A percentile compares a stretch with the other conserved stretches of the same genome.
These are phyloP conservation scores for Brachyrhaphis roseni DNA, from an alignment of 2,797 vertebrate species.

Conservation along the genomic window DNA sequence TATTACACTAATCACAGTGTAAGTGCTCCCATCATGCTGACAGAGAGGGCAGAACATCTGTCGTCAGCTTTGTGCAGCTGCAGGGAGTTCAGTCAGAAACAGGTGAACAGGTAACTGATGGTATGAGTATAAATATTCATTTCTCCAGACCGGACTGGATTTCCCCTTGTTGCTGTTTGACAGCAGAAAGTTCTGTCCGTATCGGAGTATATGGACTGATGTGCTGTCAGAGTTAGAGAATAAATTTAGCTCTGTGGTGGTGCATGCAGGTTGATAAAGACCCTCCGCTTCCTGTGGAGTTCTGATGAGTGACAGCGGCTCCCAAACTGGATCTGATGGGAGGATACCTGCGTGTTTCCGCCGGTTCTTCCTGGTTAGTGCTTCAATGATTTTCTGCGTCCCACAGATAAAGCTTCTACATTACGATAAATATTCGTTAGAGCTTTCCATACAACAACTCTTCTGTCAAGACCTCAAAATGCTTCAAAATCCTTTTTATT, in stretches of 20 bases:
- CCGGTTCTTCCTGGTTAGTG: neutral
- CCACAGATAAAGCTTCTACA: neutral
- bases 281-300: neutral
- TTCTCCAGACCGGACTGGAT: neutral
- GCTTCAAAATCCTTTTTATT: neutral
- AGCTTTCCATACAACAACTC: neutral
- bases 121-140: neutral
- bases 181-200: neutral
- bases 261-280: constrained; percentile 3
- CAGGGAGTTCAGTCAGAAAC: neutral
- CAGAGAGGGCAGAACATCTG: constrained; percentile 22
- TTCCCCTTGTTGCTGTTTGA: neutral
- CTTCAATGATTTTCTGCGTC: neutral
- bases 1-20: constrained; percentile 51
- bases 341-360: neutral
- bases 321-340: neutral
- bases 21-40: constrained; percentile 32
- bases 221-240: neutral
- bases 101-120: constrained; percentile 2
- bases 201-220: neutral
- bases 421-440: neutral
- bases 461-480: neutral
- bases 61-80: constrained; percentile 10
- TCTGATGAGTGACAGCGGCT: neutral
- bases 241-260: constrained; percentile 2